phyloP scores from a whole-genome alignment of 1,140 invertebrate species.

The Temnothorax longispinosus region DNA sequence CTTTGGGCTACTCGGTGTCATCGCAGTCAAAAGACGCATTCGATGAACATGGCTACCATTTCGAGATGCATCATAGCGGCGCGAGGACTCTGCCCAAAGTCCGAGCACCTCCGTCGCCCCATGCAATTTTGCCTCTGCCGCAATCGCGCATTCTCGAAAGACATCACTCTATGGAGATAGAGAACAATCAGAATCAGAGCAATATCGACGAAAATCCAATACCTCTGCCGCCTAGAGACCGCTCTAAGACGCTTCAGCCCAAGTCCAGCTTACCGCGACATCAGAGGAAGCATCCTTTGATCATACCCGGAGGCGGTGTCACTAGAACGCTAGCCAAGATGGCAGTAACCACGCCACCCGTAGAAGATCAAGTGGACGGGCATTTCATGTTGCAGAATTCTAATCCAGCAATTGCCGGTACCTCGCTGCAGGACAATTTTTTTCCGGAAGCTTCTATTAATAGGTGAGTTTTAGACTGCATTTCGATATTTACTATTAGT shows the following conservation, averaged over 20 bases:
- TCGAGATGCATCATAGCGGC: slow-evolving; percentile 80
- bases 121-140: slow-evolving; percentile 65
- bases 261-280: slow-evolving; percentile 90
- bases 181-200: slow-evolving; percentile 83
- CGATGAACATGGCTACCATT: slow-evolving; percentile 71
- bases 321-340: slow-evolving; percentile 88
- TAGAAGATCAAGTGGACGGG: slow-evolving; percentile 81
- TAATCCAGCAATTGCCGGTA: slow-evolving; percentile 45
- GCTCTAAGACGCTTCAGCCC: slow-evolving; percentile 89
- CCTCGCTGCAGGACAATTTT: slow-evolving; percentile 55
- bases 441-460: slow-evolving; percentile 71
- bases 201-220: slow-evolving; percentile 89
- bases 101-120: slow-evolving; percentile 76
- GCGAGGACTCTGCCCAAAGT: slow-evolving; percentile 82
- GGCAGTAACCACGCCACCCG: slow-evolving; percentile 80
- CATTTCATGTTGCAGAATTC: slow-evolving; percentile 60
- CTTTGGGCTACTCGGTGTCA: slow-evolving; percentile 48
- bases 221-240: slow-evolving; percentile 93
- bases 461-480: slow-evolving; percentile 69
- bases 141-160: slow-evolving; percentile 73
- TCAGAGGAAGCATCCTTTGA: slow-evolving; percentile 95
- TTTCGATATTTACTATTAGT: too few relatives aligned
- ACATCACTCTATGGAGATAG: slow-evolving; percentile 81
- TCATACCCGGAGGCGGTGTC: slow-evolving; percentile 90
- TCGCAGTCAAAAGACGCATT: slow-evolving; percentile 74